These are phyloP conservation scores for Apeira syringaria DNA, from an alignment of 2,888 invertebrate species.

Conservation along the genomic window DNA sequence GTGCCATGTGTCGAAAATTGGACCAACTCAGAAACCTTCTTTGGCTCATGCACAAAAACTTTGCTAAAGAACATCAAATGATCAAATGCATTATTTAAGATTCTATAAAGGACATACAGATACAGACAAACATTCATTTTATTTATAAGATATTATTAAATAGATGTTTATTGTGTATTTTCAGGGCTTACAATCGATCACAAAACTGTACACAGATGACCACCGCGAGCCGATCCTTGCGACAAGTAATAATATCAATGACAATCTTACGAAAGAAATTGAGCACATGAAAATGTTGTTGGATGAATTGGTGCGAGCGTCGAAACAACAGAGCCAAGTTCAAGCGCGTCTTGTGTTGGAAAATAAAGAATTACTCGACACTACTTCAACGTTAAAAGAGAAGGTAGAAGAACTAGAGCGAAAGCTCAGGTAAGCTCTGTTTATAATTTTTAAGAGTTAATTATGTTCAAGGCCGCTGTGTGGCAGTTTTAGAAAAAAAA, in stretches of 20 bases:
- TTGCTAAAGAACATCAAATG: no score
- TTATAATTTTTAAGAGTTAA: no score
- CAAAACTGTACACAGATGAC: constrained; percentile 62
- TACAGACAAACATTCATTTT: no score
- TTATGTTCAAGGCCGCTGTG: no score
- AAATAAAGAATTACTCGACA: constrained; percentile 56
- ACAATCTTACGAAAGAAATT: constrained; percentile 44
- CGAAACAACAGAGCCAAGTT: no score
- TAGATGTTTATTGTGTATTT: constrained; percentile 10
- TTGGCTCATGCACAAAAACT: no score
- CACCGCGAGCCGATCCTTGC: constrained; percentile 47
- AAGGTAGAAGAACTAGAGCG: constrained; percentile 66
- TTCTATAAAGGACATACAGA: no score
- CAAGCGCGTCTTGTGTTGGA: constrained; percentile 54
- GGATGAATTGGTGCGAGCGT: constrained; percentile 55
- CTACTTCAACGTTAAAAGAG: constrained; percentile 56
- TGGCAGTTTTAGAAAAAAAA: no score
- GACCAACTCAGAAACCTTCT: no score
- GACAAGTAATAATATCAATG: constrained; percentile 30
- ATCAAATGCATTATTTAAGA: no score
- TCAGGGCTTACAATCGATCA: constrained; percentile 70
- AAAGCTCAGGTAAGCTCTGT: constrained; percentile 66
- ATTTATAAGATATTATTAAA: no score
- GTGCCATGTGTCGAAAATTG: no score
- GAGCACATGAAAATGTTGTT: constrained; percentile 49